Evolutionary conservation across 2,113 vertebrate genomes (phyloP).

Genomic region (Podilymbus podiceps): DNA sequence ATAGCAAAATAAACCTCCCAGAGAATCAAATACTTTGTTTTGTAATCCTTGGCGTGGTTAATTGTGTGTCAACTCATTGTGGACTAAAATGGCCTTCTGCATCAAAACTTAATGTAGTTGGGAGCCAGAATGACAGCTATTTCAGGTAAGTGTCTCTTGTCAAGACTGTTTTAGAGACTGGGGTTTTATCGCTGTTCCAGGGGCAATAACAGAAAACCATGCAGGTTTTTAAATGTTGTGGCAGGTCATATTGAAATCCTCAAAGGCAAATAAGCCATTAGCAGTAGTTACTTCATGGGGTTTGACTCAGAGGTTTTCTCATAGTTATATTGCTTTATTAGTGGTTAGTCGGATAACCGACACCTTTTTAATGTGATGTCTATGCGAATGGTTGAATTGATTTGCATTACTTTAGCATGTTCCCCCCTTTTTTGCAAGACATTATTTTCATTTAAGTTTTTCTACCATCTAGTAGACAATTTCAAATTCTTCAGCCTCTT

Average conservation of each 20-base stretch:
- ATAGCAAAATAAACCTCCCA: background rate
- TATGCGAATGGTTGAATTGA: background rate
- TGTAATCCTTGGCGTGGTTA: background rate
- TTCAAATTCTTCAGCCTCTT: background rate
- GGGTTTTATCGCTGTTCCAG: background rate
- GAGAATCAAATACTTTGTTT: background rate
- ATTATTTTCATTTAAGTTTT: background rate
- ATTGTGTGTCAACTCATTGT: background rate
- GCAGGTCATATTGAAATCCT: background rate
- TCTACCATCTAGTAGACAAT: background rate
- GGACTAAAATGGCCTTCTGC: background rate
- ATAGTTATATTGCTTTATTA: fast-evolving
- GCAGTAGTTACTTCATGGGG: background rate
- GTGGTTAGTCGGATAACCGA: background rate
- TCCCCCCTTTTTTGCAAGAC: background rate
- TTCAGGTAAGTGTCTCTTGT: background rate
- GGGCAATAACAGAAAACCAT: background rate
- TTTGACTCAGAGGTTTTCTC: background rate
- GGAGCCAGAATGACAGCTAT: background rate
- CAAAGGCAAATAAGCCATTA: background rate
- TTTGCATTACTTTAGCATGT: background rate
- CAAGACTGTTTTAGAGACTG: background rate
- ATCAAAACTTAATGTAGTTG: background rate
- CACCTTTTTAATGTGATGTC: background rate
- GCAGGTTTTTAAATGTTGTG: background rate